Percentiles rank a stretch among this genome's conserved stretches.
Evolutionary conservation across 2,797 vertebrate genomes (phyloP).

Genomic region (Poeciliopsis paucimaculata): DNA sequence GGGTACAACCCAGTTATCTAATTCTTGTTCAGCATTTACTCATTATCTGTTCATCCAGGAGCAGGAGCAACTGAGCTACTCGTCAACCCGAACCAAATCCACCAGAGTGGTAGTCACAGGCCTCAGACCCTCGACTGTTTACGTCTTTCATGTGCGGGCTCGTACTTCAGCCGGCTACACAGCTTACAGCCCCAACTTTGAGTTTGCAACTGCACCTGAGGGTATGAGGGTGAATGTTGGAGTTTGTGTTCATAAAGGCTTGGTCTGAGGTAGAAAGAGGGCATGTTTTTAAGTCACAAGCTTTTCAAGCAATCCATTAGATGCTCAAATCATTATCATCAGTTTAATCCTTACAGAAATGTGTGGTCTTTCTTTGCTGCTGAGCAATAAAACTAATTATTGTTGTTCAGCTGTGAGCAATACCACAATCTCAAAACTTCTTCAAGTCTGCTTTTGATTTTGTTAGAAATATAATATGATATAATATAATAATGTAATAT

Average conservation of each 20-base stretch:
- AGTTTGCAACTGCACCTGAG: slow-evolving; percentile 93
- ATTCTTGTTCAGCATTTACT: slow-evolving; percentile 26
- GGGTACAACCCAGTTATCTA: slow-evolving; percentile 26
- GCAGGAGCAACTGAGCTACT: slow-evolving; percentile 96
- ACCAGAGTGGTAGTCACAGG: slow-evolving; percentile 92
- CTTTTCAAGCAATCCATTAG: neutral
- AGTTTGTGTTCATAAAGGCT: neutral
- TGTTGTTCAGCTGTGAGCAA: neutral
- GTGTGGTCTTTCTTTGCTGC: neutral
- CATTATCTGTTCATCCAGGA: slow-evolving; percentile 78
- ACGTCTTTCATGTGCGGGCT: slow-evolving; percentile 94
- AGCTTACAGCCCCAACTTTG: slow-evolving; percentile 94
- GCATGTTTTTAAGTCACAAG: slow-evolving; percentile 1
- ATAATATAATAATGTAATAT: no score
- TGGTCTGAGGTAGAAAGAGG: neutral
- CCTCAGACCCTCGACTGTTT: slow-evolving; percentile 93
- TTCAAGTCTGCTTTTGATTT: neutral
- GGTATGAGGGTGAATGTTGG: slow-evolving; percentile 79
- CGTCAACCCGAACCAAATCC: slow-evolving; percentile 92
- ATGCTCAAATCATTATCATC: neutral
- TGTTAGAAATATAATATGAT: neutral
- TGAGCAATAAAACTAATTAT: neutral
- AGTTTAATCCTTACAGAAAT: neutral
- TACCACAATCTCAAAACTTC: neutral
- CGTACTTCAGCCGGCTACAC: slow-evolving; percentile 92